These are phyloP conservation scores for Elgaria multicarinata DNA, from an alignment of 2,113 vertebrate species.

Conservation along the genomic window DNA sequence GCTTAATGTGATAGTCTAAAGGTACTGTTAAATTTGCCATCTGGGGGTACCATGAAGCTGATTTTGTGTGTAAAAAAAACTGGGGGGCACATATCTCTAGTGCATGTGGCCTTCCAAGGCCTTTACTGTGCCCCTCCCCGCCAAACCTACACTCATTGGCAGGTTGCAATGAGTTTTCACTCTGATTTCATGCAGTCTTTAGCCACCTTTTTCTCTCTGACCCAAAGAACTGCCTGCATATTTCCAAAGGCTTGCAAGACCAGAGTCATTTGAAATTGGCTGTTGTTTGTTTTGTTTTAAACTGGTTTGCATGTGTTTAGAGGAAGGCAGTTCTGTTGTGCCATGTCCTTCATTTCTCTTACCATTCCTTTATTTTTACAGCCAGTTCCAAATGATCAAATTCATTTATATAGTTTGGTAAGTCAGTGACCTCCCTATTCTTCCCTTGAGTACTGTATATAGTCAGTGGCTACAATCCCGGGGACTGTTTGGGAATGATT, in stretches of 20 bases:
- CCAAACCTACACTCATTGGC: not conserved
- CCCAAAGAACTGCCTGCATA: conserved; percentile 17
- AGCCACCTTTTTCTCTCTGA: not conserved
- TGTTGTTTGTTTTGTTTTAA: too few species aligned
- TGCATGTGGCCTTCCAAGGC: too few species aligned
- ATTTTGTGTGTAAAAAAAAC: not conserved
- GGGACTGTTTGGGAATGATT: too few species aligned
- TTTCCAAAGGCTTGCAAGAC: conserved; percentile 24
- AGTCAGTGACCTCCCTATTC: not conserved
- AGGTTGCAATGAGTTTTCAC: not conserved
- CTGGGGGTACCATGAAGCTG: not conserved
- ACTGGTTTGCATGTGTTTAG: not conserved
- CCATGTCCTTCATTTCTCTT: too few species aligned
- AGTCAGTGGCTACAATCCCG: not conserved
- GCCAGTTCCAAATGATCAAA: not conserved
- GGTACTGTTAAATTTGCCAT: not conserved
- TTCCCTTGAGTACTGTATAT: not conserved
- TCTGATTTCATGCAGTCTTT: fast-evolving
- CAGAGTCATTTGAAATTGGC: not conserved
- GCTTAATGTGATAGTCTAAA: too few species aligned
- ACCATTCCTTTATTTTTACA: not conserved
- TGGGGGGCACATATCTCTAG: not conserved
- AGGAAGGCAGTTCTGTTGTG: not conserved
- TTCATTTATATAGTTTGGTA: not conserved
- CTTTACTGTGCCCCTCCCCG: too few species aligned